Conservation (phyloP, 2,888 invertebrate genomes). For the Mantis religiosa region DNA sequence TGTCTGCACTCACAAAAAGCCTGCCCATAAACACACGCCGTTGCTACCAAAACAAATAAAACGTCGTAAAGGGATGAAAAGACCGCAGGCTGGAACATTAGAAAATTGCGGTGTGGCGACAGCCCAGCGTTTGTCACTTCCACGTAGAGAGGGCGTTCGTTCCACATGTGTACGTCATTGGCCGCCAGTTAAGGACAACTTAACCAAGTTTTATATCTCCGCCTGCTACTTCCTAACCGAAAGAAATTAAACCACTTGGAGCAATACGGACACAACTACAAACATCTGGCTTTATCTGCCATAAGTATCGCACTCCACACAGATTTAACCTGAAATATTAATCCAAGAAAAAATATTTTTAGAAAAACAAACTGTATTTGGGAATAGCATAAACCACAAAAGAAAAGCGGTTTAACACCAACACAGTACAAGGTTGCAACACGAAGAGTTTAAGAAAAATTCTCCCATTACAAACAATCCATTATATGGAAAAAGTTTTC, state of each 20-base stretch:
- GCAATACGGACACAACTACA: neutral
- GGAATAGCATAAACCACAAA: too few relatives aligned
- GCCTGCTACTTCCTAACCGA: neutral
- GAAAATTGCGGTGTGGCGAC: neutral
- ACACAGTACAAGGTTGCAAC: too few relatives aligned
- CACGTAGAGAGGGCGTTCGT: neutral
- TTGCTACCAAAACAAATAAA: neutral
- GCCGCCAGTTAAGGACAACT: neutral
- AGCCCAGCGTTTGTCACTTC: neutral
- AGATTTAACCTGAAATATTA: too few relatives aligned
- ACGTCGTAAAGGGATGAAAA: neutral
- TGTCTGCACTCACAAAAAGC: neutral
- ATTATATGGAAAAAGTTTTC: too few relatives aligned
- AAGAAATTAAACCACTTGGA: neutral
- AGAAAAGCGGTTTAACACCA: too few relatives aligned
- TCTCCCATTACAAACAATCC: too few relatives aligned
- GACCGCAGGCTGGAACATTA: neutral
- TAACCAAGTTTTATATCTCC: neutral
- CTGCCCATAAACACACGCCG: neutral
- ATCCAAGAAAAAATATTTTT: too few relatives aligned
- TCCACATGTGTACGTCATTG: neutral
- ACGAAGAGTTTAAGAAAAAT: too few relatives aligned
- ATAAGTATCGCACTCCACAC: too few relatives aligned
- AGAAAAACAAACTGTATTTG: too few relatives aligned
- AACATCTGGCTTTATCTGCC: too few relatives aligned